These are phyloP conservation scores for Parnassius glacialis DNA, from an alignment of 2,888 invertebrate species.

Conservation along the genomic window DNA sequence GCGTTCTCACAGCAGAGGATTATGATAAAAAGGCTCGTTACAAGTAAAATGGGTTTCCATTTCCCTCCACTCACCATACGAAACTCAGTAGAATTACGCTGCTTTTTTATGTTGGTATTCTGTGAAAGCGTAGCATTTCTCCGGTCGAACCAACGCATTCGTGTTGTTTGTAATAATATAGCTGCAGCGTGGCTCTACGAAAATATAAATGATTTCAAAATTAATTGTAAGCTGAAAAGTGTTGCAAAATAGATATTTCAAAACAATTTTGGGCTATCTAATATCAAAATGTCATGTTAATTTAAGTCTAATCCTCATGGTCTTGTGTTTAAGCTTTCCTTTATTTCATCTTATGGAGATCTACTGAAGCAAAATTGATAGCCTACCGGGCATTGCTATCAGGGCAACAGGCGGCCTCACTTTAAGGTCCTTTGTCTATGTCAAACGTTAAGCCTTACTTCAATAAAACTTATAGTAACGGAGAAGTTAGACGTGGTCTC, in stretches of 20 bases:
- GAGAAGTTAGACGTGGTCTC: no score
- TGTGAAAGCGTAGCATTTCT: no score
- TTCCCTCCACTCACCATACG: no score
- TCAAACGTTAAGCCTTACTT: neutral
- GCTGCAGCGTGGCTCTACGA: neutral
- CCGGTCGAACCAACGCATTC: no score
- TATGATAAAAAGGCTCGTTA: no score
- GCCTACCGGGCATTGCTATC: neutral
- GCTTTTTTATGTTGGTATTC: no score
- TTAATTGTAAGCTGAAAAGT: neutral
- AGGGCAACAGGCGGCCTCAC: neutral
- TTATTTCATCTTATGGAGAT: neutral
- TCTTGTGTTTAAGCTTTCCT: neutral
- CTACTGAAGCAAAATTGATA: neutral
- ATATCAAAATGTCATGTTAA: neutral
- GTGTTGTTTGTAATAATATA: no score
- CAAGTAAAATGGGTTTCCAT: no score
- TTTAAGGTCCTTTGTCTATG: neutral
- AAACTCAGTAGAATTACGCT: no score
- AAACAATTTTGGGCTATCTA: neutral
- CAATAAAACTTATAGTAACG: neutral
- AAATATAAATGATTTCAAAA: neutral
- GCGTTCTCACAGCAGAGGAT: no score
- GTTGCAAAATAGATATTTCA: neutral
- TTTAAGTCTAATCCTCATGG: neutral